Evolutionary conservation across 2,888 invertebrate genomes (phyloP).

Genomic region (Rhabditophanes sp.): DNA sequence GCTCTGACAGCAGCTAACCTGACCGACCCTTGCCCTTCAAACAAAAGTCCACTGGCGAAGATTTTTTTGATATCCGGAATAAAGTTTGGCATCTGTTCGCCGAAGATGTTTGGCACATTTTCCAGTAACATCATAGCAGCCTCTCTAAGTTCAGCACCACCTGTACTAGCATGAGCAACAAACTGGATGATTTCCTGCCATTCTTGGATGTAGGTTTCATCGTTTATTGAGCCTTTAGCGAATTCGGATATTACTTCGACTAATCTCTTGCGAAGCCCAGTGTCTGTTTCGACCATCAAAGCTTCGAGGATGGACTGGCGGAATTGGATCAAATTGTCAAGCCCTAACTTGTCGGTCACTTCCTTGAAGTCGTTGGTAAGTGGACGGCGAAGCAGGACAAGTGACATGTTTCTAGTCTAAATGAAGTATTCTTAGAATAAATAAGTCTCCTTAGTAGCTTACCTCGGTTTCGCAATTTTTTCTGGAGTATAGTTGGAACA

Average conservation of each 20-base stretch:
- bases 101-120: slow-evolving; percentile 87
- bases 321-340: slow-evolving; percentile 63
- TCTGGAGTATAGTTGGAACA: slow-evolving; percentile 22
- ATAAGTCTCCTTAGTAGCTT: slow-evolving; percentile 5
- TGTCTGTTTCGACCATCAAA: slow-evolving; percentile 61
- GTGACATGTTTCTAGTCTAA: slow-evolving; percentile 59
- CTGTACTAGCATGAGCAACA: slow-evolving; percentile 75
- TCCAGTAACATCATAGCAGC: slow-evolving; percentile 84
- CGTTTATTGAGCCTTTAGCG: slow-evolving; percentile 66
- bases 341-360: slow-evolving; percentile 60
- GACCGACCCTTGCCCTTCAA: slow-evolving; percentile 36
- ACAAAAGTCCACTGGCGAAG: slow-evolving; percentile 8
- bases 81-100: slow-evolving; percentile 66
- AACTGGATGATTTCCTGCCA: slow-evolving; percentile 68
- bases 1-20: slow-evolving; percentile 51
- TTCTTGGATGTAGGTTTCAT: slow-evolving; percentile 25
- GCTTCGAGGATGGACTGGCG: slow-evolving; percentile 63
- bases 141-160: slow-evolving; percentile 68
- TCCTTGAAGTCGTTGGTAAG: slow-evolving; percentile 71
- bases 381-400: slow-evolving; percentile 74
- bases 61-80: slow-evolving; percentile 28
- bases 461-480: slow-evolving; percentile 18
- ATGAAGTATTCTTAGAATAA: background rate
- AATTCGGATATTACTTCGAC: slow-evolving; percentile 92
- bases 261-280: slow-evolving; percentile 65